Base-by-base conservation (phyloP, 2,797 vertebrate genomes). In the Leptoclinus maculatus region DNA sequence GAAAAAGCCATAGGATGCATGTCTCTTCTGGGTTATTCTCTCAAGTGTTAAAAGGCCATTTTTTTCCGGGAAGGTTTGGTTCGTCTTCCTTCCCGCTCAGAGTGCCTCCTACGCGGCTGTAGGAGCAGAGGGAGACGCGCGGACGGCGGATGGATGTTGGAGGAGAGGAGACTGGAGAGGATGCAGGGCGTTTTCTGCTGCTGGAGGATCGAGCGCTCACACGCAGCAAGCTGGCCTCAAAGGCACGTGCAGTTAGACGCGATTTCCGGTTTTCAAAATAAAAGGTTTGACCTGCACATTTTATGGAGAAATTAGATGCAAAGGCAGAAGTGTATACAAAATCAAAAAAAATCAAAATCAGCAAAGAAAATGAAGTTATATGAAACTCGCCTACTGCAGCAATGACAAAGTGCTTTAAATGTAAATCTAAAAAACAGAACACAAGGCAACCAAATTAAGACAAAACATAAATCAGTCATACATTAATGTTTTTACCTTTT, bases 121-220 rank as follows among this genome's bases (percentile, higher is more conserved):
- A 64, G 81, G 59, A 80, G 78, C 63, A 9, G 73, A 76, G 79
- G 19, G 75, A 51, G 66, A 1, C n/a, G 5, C 34, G 3, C 8
- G 51, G 88, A 87, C 72, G 80, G 86, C 8, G 51, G 88, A 86
- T 74, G 80, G 86, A 86, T 76, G 87, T 38, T 1, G 70, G 81
- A 79, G 76, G 73, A 83, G 88, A 80, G 68, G 56, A 47, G 29
- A 14, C 60, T 2, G 67, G 76, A 59, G 82, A 79, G 89, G 87
- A 86, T 85, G 74, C 87, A 83, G 85, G 87, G 87, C 89, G 89
- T 89, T 85, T 66, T 56, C 45, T 76, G 70, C 73, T 69, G 63
- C 75, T 74, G 86, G 83, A 68, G 64, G 71, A 66, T 72, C 45
- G 39, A 36, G 66, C 53, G 2, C 80, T 16, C 71, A 0, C 69